Base-by-base conservation (phyloP, 2,797 vertebrate genomes). In the Uromys caudimaculatus region DNA sequence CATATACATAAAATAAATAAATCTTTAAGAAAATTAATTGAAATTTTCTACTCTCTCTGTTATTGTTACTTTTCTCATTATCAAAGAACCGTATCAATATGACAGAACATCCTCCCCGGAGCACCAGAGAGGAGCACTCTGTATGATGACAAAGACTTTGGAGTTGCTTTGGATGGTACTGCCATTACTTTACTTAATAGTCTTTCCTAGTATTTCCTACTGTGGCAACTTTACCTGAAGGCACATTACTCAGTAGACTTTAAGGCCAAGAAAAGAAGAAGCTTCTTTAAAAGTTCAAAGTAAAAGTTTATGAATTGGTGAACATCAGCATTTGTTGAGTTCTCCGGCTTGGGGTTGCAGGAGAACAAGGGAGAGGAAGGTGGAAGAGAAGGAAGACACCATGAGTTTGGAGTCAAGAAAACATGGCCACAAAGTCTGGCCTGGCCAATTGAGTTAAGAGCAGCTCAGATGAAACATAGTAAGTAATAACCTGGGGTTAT, bases 181-280 rank as follows among this genome's bases (percentile, higher is more conserved):
- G 58, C 41, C 8, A 13, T 89, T 44, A 19, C 67, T 96, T 96
- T 69, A 62, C 69, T 86, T 90, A 38, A 81, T 67, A 16, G 24
- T 76, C 19, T 93, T 44, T 76, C 29, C 47, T 71, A 62, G 19
- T 14, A 24, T 58, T 41, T 21, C 27, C 7, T 5, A 64, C 54
- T 62, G 41, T 54, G 58, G 12, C 11, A 81, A 32, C 87, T 87
- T 97, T 87, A 62, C 23, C 90, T 21, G 3, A 71, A 92, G 71
- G 56, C 92, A 41, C 50, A 84, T 64, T 91, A 56, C 10, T 54
- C 50, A 29, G 24, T 60, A 91, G 54, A 91, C 35, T 78, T 79
- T 75, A 94, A 94, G 78, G 47, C 21, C 35, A 38, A 19, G 32
- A 32, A 93, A 89, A 93, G 19, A 96, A 83, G 56, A 7, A 73